Conservation (phyloP, 2,113 vertebrate genomes). For the Agapornis roseicollis region DNA sequence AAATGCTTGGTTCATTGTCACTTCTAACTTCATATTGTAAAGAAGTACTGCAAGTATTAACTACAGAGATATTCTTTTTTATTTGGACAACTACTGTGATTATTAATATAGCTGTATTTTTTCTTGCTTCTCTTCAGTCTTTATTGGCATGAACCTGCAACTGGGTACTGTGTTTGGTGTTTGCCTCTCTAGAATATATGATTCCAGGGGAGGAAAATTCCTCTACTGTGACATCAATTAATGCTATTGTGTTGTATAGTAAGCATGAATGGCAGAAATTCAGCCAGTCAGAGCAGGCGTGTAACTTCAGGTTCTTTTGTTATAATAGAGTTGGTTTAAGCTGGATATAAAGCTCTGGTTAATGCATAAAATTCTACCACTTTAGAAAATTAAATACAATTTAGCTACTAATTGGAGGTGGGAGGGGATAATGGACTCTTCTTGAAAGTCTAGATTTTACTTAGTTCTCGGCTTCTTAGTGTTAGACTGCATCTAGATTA, state of each 20-base stretch:
- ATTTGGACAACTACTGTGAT: not conserved
- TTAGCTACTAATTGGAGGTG: not conserved
- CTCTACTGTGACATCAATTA: slow-evolving; percentile 43
- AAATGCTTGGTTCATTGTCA: slow-evolving; percentile 26
- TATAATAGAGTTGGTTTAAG: slow-evolving; percentile 11
- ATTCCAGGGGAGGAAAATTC: slow-evolving; percentile 44
- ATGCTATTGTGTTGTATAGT: slow-evolving; percentile 38
- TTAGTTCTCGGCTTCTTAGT: not conserved
- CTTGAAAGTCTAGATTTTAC: not conserved
- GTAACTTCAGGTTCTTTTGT: slow-evolving; percentile 48
- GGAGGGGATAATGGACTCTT: not conserved
- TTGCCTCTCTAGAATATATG: not conserved
- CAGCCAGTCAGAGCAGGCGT: not conserved
- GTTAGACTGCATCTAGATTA: not conserved
- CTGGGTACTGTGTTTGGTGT: not conserved
- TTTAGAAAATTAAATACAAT: not conserved
- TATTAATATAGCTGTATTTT: slow-evolving; percentile 38
- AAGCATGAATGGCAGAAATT: slow-evolving; percentile 37
- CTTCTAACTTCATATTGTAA: not conserved
- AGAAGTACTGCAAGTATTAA: slow-evolving; percentile 4
- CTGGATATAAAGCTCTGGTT: slow-evolving; percentile 1
- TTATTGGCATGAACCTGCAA: slow-evolving; percentile 7
- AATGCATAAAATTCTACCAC: not conserved
- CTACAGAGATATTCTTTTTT: not conserved
- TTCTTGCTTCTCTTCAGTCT: slow-evolving; percentile 3